phyloP scores from a whole-genome alignment of 2,888 invertebrate species.

The Eretmocerus hayati region DNA sequence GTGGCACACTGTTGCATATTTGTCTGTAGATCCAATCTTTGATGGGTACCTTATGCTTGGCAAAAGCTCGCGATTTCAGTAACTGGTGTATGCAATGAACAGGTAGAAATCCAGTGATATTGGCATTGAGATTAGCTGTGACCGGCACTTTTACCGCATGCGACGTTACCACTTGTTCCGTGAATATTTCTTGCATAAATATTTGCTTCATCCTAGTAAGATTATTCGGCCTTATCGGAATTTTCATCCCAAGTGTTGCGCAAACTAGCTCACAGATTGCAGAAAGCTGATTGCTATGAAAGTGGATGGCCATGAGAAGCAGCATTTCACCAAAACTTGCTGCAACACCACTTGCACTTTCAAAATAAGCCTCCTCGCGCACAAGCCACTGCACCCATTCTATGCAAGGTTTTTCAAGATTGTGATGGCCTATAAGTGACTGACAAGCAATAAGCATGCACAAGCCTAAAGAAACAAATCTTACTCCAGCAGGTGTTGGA shows the following conservation, averaged over 20 bases:
- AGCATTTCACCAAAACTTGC: constrained; percentile 95
- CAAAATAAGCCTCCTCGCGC: constrained; percentile 82
- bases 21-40: constrained; percentile 96
- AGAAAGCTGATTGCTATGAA: constrained; percentile 88
- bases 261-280: constrained; percentile 92
- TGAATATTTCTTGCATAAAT: constrained; percentile 94
- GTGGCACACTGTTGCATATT: constrained; percentile 81
- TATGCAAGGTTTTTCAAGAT: constrained; percentile 76
- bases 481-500: constrained; percentile 83
- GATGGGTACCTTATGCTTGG: constrained; percentile 92
- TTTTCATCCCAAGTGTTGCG: constrained; percentile 91
- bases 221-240: constrained; percentile 78
- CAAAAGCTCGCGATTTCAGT: constrained; percentile 87
- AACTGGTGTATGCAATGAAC: constrained; percentile 95
- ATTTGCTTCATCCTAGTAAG: constrained; percentile 85
- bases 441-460: constrained; percentile 94
- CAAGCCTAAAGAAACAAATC: constrained; percentile 86
- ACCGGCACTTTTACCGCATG: constrained; percentile 96
- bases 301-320: constrained; percentile 91
- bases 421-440: constrained; percentile 61
- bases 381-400: constrained; percentile 94
- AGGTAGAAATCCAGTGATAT: constrained; percentile 85
- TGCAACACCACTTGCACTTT: constrained; percentile 74
- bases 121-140: constrained; percentile 79
- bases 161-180: constrained; percentile 91